Evolutionary conservation across 2,797 vertebrate species (phyloP), one percentile per base, ranked within the genome.

Genomic region (Mormyrops boulengeri): DNA sequence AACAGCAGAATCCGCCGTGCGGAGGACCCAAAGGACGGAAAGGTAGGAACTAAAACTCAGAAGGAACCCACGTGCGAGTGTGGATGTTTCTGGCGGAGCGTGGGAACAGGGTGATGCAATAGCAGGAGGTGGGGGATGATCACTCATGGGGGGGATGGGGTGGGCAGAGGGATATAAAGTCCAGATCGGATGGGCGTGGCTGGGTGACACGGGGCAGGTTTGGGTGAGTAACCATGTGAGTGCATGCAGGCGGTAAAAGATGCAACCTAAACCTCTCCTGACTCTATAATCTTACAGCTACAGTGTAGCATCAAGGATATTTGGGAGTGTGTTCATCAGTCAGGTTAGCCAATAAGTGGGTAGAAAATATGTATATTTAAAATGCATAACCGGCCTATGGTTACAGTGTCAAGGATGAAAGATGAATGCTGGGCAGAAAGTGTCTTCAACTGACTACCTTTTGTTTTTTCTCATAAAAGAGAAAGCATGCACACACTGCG

Each of bases 61-160:
- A 22, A 26, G 87, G 87, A 69, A 66, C 87, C 55, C 38, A 69
- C 92, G 94, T 94, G 94, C 95, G 94, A 92, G 91, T 91, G 91
- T 88, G 94, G 94, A 96, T 96, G 96, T 96, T 96, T 96, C 96
- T 93, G 89, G 92, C 62, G 91, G 93, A 91, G 93, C 91, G 92
- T 92, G 94, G 94, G 94, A 91, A 91, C 89, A 91, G 90, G 91
- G 92, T 87, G 34, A 57, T 7, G 91, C 90, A 87, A 88, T 57
- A 88, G 88, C 88, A 30, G 41, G 82, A 38, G 89, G 91, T 0
- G 84, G 92, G 91, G 93, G 92, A 91, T 92, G 93, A 93, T 93
- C 91, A 84, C 69, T 26, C 34, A 91, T 89, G 90, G 90, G 88
- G 90, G 87, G 91, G 91, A 88, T 88, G 52, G 19, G 30, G 44